Conservation (phyloP, 2,888 invertebrate species). For the Drosophila buzzatii region DNA sequence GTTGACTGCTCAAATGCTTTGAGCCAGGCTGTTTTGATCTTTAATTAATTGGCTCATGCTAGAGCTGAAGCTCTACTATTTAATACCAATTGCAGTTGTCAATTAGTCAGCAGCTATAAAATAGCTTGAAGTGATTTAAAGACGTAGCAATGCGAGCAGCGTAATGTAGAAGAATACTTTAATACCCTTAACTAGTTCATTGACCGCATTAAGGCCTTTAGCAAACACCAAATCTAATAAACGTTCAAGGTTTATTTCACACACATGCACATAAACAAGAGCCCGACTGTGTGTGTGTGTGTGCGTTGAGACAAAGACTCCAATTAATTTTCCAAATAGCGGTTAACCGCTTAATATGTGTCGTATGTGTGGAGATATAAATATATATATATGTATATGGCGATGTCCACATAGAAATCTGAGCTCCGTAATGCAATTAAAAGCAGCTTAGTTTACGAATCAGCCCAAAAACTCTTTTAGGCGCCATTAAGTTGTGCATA, state of each 20-base stretch:
- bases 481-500: conserved; percentile 62
- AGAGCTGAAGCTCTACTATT: background rate
- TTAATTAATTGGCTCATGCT: conserved; percentile 29
- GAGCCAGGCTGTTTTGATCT: background rate
- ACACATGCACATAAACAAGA: conserved; percentile 24
- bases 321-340: conserved; percentile 71
- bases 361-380: conserved; percentile 17
- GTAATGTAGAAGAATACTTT: conserved; percentile 12
- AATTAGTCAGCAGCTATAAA: conserved; percentile 18
- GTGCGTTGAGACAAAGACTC: conserved; percentile 31
- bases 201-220: conserved; percentile 31
- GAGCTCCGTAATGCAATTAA: conserved; percentile 62
- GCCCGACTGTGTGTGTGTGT: conserved; percentile 7
- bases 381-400: background rate
- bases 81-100: conserved; percentile 12
- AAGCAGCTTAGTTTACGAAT: conserved; percentile 59
- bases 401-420: conserved; percentile 28
- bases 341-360: conserved; percentile 65
- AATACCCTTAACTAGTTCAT: conserved; percentile 4
- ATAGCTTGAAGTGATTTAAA: conserved; percentile 17
- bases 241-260: conserved; percentile 20
- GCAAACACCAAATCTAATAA: conserved; percentile 41
- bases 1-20: conserved; percentile 11
- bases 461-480: conserved; percentile 55
- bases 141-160: conserved; percentile 4